These are phyloP conservation scores for Psilanteris sp. DNA, from an alignment of 1,140 invertebrate genomes.

Conservation along the genomic window DNA sequence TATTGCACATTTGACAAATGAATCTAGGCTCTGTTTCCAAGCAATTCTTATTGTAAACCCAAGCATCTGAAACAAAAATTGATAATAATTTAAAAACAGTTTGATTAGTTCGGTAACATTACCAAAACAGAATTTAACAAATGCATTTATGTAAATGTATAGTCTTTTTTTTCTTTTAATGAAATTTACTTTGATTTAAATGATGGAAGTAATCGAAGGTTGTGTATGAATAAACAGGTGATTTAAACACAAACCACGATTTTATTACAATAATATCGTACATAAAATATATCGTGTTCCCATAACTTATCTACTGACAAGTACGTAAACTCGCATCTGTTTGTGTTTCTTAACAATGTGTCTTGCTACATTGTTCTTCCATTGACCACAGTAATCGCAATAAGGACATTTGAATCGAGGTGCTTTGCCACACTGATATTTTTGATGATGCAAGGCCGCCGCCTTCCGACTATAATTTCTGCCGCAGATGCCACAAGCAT, in stretches of 20 bases:
- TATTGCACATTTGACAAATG: slow-evolving; percentile 6
- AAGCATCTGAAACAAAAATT: slow-evolving; percentile 29
- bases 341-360: slow-evolving; percentile 72
- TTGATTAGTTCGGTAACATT: too few relatives aligned
- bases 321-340: slow-evolving; percentile 56
- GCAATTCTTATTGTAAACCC: slow-evolving; percentile 5
- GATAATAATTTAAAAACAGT: neutral
- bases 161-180: neutral
- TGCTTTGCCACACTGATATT: slow-evolving; percentile 75
- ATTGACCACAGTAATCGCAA: slow-evolving; percentile 77
- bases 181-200: too few relatives aligned
- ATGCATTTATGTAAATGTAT: too few relatives aligned
- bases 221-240: slow-evolving; percentile 1
- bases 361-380: slow-evolving; percentile 70
- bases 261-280: slow-evolving; percentile 15
- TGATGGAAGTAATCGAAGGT: neutral
- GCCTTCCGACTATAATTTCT: slow-evolving; percentile 80
- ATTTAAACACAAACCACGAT: neutral
- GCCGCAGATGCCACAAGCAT: slow-evolving; percentile 79
- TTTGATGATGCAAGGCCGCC: slow-evolving; percentile 77
- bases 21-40: slow-evolving; percentile 1
- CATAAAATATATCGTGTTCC: neutral
- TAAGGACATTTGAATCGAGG: slow-evolving; percentile 75
- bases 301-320: slow-evolving; percentile 42
- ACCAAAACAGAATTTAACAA: too few relatives aligned